Evolutionary conservation across 92 coral and sea anemone genomes (phyloP), one percentile per base, ranked within the genome.

Genomic region (Umimayanthus chanpuru): DNA sequence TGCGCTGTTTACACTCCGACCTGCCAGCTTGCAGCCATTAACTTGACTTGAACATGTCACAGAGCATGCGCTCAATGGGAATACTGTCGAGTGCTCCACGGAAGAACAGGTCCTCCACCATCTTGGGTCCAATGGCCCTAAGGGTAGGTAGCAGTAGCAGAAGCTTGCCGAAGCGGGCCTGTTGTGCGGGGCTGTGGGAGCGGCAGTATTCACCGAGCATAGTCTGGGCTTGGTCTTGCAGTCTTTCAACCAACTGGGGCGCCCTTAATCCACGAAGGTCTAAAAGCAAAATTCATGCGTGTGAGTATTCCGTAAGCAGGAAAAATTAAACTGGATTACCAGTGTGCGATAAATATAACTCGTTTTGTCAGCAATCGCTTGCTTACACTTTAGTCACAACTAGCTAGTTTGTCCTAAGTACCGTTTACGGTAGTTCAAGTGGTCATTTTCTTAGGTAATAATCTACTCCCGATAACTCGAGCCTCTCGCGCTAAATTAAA

Each of bases 161-260:
- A 32, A 97, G 92, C 78, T 97, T 97, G 38, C 99, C 99, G 86
- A 97, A 97, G 43, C 99, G 94, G 85, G 95, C 98, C 89, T 95
- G 98, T 41, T 97, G 96, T 5, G 94, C 88, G 5, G 94, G 94
- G n/a, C 79, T 86, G 81, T 95, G 97, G 6, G 94, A 80, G 83
- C 96, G 97, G 83, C 99, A 97, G 85, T 97, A 94, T 79, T 97
- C 99, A 25, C 98, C 98, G 58, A 97, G 92, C 97, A 97, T 97
- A 29, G 96, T 92, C 88, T 97, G 99, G 36, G 99, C 98, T 71
- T 97, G 99, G 81, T 97, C 99, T 77, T 97, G 99, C 1, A 97
- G 94, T 40, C 94, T 92, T 56, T 97, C 99, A 6, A 97, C 98
- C 68, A 94, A 88, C 73, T 94, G 99, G 30, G 99, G 99, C 2